Percentiles rank a stretch among this genome's conserved stretches.
Evolutionary conservation across 2,113 vertebrate species (phyloP).

Genomic region (Pterocles orientalis): DNA sequence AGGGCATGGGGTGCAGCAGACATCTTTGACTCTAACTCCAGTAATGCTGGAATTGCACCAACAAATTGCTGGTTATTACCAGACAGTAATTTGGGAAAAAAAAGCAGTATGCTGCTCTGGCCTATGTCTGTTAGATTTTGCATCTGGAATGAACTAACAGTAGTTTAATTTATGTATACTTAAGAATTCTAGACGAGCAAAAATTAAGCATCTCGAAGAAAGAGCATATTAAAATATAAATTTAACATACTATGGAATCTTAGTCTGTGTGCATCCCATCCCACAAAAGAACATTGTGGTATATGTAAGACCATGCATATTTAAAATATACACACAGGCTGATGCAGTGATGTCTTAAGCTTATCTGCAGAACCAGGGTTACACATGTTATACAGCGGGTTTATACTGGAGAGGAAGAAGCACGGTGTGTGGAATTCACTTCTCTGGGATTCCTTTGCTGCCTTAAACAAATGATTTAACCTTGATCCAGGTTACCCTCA

Average conservation of each 20-base stretch:
- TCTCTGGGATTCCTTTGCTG: background rate
- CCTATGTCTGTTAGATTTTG: background rate
- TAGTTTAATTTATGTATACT: background rate
- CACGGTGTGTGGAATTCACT: background rate
- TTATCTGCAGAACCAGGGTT: background rate
- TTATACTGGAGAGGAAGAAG: background rate
- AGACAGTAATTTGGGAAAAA: background rate
- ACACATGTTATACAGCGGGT: fast-evolving
- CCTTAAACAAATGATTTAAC: background rate
- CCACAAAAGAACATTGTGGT: background rate
- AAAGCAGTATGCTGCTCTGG: background rate
- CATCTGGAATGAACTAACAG: background rate
- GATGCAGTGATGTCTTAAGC: background rate
- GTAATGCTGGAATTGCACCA: background rate
- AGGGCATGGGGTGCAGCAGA: background rate
- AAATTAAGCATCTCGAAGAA: background rate
- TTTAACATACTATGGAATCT: background rate
- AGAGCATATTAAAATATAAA: background rate
- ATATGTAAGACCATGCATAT: background rate
- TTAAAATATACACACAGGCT: background rate
- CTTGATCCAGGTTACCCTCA: background rate
- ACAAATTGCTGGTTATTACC: background rate
- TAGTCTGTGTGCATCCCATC: background rate
- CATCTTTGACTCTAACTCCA: background rate
- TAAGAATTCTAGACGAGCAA: background rate